Evolutionary conservation across 2,888 invertebrate species (phyloP), one percentile per base, ranked within the genome.

Genomic region (Colletes collaris): DNA sequence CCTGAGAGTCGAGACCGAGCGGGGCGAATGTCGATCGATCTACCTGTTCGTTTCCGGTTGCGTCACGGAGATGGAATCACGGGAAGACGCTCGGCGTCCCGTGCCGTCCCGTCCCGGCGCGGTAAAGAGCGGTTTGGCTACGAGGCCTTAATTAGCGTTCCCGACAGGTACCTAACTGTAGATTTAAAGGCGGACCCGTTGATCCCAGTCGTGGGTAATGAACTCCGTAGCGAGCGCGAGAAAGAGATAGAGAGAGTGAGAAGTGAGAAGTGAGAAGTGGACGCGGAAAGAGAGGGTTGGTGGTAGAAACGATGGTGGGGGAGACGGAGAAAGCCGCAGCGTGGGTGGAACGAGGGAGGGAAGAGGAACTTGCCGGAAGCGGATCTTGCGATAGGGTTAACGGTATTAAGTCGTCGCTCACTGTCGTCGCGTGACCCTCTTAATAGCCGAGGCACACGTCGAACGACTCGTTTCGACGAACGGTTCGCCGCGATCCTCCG

Each of bases 371-470:
- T 73, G 85, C 85, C 87, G 89, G 87, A 89, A 87, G 82, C 81
- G 89, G 88, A 89, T 90, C 89, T 87, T 59, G 83, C 86, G 89
- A 88, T 89, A 87, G 86, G 79, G 84, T 86, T 88, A 90, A 88
- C 89, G 84, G 89, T 86, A 88, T 87, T 84, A 82, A 88, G 83
- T 86, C 87, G 82, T 86, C 82, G 82, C 80, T 84, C 81, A 78
- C 79, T 82, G 87, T 83, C 86, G 81, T 86, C 81, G 86, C 86
- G 84, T 88, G 86, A 86, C 84, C 86, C 56, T 76, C 64, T 87
- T 84, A 81, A 77, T 74, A 71, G 66, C 50, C 69, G 56, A 40
- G 60, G 50, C 71, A 75, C 62, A 67, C 81, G 81, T 81, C 73
- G 76, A 69, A 69, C 68, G 50, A 64, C 59, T 69, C 68, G 37